Evolutionary conservation across 2,797 vertebrate species (phyloP), one percentile per base, ranked within the genome.

Genomic region (Saxicola maurus): DNA sequence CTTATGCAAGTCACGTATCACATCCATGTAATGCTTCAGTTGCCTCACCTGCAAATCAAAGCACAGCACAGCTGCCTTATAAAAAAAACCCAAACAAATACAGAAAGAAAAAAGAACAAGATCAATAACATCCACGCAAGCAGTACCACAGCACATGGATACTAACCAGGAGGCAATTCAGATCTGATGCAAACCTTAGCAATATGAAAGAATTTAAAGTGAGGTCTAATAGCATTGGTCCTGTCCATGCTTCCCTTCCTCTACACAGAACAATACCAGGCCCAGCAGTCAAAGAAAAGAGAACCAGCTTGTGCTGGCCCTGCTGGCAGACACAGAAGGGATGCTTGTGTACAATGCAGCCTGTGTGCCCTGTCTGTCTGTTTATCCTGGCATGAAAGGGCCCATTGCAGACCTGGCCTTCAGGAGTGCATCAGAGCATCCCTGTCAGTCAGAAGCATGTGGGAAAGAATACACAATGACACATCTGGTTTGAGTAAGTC

Each of bases 121-220:
- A 3, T 16, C 27, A 28, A 11, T 38, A 48, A 65, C 6, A 65
- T 2, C 5, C 37, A 62, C 5, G 25, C 15, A 78, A 72, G 49
- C 17, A 57, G 0, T 33, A 62, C 17, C 25, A 35, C 0, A 48
- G 14, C 23, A 75, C n/a, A 38, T 2, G 23, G 28, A n/a, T 20
- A 49, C 4, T 33, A 38, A 64, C 38, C 1, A 79, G 27, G 5
- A 87, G 7, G 17, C 27, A 49, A 52, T 9, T 69, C 37, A 64
- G 42, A 38, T 30, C 20, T 20, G 28, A 77, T 40, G 30, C 42
- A 84, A 86, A 79, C 7, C 16, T 35, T 6, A 48, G 23, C 23
- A 57, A 55, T 3, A 24, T 1, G 13, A 28, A 78, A 72, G 3
- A 15, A 45, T 19, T 83, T 27, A 9, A 74, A 72, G 27, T 6